Evolutionary conservation across 2,797 vertebrate species (phyloP), one percentile per base, ranked within the genome.

Genomic region (Acrocephalus scirpaceus): DNA sequence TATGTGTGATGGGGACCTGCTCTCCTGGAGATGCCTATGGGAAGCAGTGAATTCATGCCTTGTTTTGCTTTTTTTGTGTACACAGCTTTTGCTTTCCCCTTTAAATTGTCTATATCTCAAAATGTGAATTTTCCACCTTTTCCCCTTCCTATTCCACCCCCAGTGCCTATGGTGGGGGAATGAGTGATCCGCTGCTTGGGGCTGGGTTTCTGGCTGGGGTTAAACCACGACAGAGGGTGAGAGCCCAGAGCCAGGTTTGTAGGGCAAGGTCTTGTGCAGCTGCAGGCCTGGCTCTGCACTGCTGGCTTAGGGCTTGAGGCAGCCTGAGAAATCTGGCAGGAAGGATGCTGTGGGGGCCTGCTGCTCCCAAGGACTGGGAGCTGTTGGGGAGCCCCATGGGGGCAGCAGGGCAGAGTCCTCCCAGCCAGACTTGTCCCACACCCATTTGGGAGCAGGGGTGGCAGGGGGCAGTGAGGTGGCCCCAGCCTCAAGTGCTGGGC

Each of bases 111-210:
- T 44, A 3, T 50, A n/a, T 56, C 19, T 57, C 27, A 57, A 70
- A 29, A 10, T 0, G 1, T 44, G 14, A 51, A 10, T 45, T 64
- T 70, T 51, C 42, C 50, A 32, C 13, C 22, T 34, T 62, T 27
- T 45, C 17, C 16, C 20, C 16, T 64, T 62, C 32, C 14, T 15
- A 0, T 64, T 44, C 27, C 29, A 36, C 9, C 23, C 42, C 7
- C 0, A 0, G 4, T 74, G 22, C 30, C 0, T 0, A 11, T 10
- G 27, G 26, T 12, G 16, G 11, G 29, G 18, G 15, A 36, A 60
- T 16, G 40, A 54, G 56, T 1, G 0, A 36, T 42, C 1, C 0
- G 10, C 16, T 74, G 13, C 22, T 1, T 20, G 48, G 53, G 27
- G 30, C 62, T 32, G 16, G 11, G 7, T 2, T 19, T 4, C 10